A percentile compares a stretch with the other conserved stretches of the same genome.
phyloP scores from a whole-genome alignment of 2,888 invertebrate genomes.

The Andrena minutula region DNA sequence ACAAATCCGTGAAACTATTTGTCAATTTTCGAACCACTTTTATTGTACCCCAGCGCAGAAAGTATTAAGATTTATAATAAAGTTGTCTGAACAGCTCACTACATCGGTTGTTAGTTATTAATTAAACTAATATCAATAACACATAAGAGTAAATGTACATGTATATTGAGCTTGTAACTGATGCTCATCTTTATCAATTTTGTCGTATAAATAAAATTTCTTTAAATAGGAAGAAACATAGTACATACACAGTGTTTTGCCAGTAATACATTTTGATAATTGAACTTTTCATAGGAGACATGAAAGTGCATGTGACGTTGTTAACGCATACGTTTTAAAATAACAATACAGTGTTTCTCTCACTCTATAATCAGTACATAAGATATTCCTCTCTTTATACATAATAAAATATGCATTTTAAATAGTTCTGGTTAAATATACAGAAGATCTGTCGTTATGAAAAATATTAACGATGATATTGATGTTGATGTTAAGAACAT shows the following conservation, averaged over 20 bases:
- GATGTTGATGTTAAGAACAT: slow-evolving; percentile 12
- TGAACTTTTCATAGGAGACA: slow-evolving; percentile 48
- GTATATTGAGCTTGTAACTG: slow-evolving; percentile 11
- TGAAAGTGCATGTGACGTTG: slow-evolving; percentile 53
- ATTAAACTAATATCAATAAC: slow-evolving; percentile 46
- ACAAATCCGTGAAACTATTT: slow-evolving; percentile 25
- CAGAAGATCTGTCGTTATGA: slow-evolving; percentile 31
- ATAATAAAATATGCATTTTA: slow-evolving; percentile 43
- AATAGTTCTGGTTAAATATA: slow-evolving; percentile 36
- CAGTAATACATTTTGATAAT: slow-evolving; percentile 55
- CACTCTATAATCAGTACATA: slow-evolving; percentile 56
- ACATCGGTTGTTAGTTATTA: slow-evolving; percentile 39
- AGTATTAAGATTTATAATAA: slow-evolving; percentile 55
- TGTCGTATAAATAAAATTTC: slow-evolving; percentile 51
- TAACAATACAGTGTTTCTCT: slow-evolving; percentile 44
- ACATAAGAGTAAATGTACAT: slow-evolving; percentile 40
- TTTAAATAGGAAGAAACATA: slow-evolving; percentile 54
- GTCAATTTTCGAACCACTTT: slow-evolving; percentile 35
- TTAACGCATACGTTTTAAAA: slow-evolving; percentile 41
- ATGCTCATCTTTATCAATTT: slow-evolving; percentile 7
- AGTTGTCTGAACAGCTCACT: slow-evolving; percentile 48
- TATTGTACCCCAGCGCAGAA: slow-evolving; percentile 48
- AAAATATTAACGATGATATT: slow-evolving; percentile 32
- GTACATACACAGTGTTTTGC: slow-evolving; percentile 48
- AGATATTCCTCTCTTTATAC: slow-evolving; percentile 34